Evolutionary conservation across 2,888 invertebrate species (phyloP), one percentile per base, ranked within the genome.

Genomic region (Antitype chi): DNA sequence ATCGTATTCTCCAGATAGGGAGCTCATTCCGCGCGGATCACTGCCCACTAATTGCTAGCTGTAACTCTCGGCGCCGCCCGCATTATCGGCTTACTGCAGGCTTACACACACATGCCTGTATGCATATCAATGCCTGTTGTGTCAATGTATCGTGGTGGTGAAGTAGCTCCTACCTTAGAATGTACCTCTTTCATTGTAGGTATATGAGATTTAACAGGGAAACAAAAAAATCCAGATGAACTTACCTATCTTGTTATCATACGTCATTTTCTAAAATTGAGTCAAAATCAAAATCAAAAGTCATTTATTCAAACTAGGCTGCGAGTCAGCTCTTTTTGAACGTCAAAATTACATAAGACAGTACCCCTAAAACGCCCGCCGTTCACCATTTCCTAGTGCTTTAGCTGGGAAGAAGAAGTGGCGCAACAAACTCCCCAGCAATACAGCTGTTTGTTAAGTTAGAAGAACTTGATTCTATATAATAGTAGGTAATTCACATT

Each of bases 51-150:
- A 88, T 87, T 86, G 87, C 77, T 75, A 71, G 75, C 62, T 69
- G 78, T 67, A 72, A 59, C 70, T 74, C 82, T 76, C 70, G 78
- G 62, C 68, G 74, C 74, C 67, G 78, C 75, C 76, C 78, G 81
- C 80, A 82, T 87, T 87, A 88, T 87, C 86, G 79, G 84, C 80
- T 87, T 79, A 87, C 80, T 66, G 77, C 74, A 81, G 76, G 76
- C 76, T 74, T 70, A 77, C 81, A 74, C 66, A 80, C 69, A 63
- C 53, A 84, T 75, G 63, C 62, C 57, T 64, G 63, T 67, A 64
- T 52, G 52, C 43, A 47, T 68, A 28, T 52, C 70, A 32, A 57
- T 75, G 43, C 43, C 32, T n/a, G 52, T 49, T 74, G 47, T 71
- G 64, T 71, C 59, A 69, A 52, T 77, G 57, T 59, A 55, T 59